Percentiles rank a stretch among this genome's conserved stretches.
Conservation (phyloP, 2,797 vertebrate species). For the Oryzias dopingdopingensis region DNA sequence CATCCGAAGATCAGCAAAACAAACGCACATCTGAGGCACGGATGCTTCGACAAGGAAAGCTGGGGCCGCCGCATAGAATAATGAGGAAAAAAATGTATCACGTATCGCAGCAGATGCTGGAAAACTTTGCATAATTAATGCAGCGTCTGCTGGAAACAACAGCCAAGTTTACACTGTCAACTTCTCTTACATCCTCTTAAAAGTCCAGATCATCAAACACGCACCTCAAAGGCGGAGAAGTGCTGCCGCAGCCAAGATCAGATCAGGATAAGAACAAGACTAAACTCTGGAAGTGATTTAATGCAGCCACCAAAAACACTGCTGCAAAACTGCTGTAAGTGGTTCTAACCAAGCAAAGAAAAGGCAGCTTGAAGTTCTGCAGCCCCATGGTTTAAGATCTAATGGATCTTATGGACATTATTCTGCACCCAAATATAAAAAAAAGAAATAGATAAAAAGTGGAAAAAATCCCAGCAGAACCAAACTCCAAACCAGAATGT, state of each 20-base stretch:
- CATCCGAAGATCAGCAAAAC: slow-evolving; percentile 29
- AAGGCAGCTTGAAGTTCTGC: no score
- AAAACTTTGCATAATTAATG: slow-evolving; percentile 45
- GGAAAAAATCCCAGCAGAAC: no score
- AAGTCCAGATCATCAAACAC: slow-evolving; percentile 20
- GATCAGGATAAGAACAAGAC: background rate
- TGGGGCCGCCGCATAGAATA: slow-evolving; percentile 18
- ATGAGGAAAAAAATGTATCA: slow-evolving; percentile 24
- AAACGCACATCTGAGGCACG: slow-evolving; percentile 7
- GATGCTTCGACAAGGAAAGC: slow-evolving; percentile 15
- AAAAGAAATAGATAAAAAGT: no score
- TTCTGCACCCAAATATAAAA: no score
- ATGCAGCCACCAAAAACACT: background rate
- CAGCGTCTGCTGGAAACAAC: slow-evolving; percentile 22
- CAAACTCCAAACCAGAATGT: no score
- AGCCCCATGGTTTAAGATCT: no score
- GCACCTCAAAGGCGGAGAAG: slow-evolving; percentile 8
- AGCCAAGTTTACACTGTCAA: slow-evolving; percentile 42
- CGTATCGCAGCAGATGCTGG: slow-evolving; percentile 27
- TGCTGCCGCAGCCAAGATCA: slow-evolving; percentile 6
- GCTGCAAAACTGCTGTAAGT: background rate
- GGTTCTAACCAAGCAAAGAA: background rate
- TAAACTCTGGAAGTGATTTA: background rate
- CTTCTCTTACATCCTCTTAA: slow-evolving; percentile 32
- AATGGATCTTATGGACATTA: no score